These are phyloP conservation scores for Ptychobarbus kaznakovi DNA, from an alignment of 2,797 vertebrate genomes.

Conservation along the genomic window DNA sequence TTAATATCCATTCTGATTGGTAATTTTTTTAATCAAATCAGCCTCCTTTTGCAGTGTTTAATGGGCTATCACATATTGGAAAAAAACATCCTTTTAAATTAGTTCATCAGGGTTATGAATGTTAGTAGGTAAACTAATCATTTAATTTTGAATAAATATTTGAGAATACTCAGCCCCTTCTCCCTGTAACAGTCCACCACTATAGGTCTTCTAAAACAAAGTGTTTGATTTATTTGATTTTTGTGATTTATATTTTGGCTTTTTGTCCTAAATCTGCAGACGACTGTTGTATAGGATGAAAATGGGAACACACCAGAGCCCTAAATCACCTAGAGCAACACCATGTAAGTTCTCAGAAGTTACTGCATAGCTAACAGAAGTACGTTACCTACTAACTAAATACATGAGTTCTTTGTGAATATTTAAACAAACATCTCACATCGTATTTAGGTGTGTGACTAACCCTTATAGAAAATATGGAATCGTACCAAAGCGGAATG, in stretches of 20 bases:
- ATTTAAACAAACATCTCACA: background rate
- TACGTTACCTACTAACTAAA: background rate
- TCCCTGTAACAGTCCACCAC: background rate
- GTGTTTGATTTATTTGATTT: background rate
- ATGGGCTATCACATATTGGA: background rate
- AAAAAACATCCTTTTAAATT: background rate
- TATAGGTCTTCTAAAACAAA: background rate
- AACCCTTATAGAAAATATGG: conserved; percentile 42
- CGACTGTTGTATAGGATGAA: conserved; percentile 87
- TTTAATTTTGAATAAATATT: background rate
- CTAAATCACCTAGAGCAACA: conserved; percentile 75
- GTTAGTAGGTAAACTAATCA: background rate
- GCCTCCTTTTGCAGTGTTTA: background rate
- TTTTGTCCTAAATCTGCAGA: conserved; percentile 66
- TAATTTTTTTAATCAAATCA: background rate
- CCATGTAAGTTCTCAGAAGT: conserved; percentile 80
- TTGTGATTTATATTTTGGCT: background rate
- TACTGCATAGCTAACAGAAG: background rate
- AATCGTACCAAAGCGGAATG: conserved; percentile 32
- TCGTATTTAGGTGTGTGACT: conserved; percentile 18
- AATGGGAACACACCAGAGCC: conserved; percentile 77
- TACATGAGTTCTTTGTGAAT: conserved; percentile 31
- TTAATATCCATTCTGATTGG: background rate
- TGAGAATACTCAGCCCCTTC: background rate
- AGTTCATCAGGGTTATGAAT: background rate